Evolutionary conservation across 2,113 vertebrate genomes (phyloP).

Genomic region (Gambusia holbrooki): DNA sequence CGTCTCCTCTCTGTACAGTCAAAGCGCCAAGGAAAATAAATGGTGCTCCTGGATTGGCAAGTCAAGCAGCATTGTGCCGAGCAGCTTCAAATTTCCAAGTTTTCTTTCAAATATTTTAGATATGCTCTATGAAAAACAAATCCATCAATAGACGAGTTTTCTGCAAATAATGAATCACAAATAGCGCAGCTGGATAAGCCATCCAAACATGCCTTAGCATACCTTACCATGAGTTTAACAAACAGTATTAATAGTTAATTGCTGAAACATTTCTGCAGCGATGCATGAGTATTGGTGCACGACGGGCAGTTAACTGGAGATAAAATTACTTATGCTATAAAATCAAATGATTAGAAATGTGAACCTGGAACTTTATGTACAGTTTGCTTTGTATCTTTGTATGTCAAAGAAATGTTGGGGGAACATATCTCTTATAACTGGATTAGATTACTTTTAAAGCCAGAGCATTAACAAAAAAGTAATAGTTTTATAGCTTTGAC

Average conservation of each 20-base stretch:
- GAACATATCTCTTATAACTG: background rate
- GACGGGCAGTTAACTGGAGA: background rate
- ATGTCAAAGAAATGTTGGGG: background rate
- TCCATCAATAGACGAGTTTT: too few relatives aligned
- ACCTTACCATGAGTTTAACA: background rate
- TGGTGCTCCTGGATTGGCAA: too few relatives aligned
- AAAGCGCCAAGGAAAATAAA: too few relatives aligned
- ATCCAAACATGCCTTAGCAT: background rate
- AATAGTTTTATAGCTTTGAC: background rate
- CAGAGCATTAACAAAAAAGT: too few relatives aligned
- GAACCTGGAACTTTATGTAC: too few relatives aligned
- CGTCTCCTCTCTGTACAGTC: too few relatives aligned
- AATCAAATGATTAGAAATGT: background rate
- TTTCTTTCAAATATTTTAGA: too few relatives aligned
- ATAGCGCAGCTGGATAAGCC: background rate
- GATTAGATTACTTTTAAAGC: background rate
- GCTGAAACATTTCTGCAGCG: background rate
- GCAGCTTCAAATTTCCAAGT: too few relatives aligned
- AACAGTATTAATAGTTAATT: background rate
- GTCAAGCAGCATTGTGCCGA: too few relatives aligned
- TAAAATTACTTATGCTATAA: background rate
- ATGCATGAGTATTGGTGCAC: background rate
- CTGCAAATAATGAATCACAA: too few relatives aligned
- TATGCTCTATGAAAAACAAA: too few relatives aligned
- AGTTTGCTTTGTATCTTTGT: background rate